Evolutionary conservation across 1,140 invertebrate genomes (phyloP).

Genomic region (Saxidomus purpurata): DNA sequence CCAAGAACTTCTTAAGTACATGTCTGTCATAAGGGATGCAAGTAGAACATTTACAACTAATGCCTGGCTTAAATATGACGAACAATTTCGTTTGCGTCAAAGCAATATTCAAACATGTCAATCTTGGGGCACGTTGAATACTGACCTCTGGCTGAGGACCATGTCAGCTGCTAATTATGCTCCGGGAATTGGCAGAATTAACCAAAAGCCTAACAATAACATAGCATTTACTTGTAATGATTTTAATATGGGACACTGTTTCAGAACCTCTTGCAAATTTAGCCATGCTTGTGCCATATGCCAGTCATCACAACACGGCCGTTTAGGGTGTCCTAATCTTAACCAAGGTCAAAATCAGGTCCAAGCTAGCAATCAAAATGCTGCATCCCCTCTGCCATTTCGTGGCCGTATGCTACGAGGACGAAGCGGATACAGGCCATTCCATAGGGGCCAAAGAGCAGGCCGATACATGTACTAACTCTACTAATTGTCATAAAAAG

Average conservation of each 20-base stretch:
- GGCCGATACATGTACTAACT: not conserved
- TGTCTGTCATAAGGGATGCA: not conserved
- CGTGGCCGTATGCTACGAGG: not conserved
- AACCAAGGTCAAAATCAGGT: not conserved
- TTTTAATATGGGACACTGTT: not conserved
- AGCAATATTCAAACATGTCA: too few species aligned
- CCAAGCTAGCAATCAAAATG: not conserved
- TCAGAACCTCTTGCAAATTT: not conserved
- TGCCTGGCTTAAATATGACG: not conserved
- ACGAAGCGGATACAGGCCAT: not conserved
- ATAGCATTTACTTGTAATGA: not conserved
- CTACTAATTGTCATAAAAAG: not conserved
- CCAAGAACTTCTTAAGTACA: not conserved
- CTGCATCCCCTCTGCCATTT: too few species aligned
- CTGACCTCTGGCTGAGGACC: not conserved
- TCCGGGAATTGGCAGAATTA: not conserved
- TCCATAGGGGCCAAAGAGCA: not conserved
- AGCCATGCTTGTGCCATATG: not conserved
- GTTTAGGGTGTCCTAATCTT: not conserved
- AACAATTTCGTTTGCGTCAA: not conserved
- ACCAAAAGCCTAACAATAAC: not conserved
- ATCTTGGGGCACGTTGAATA: not conserved
- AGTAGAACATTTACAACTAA: not conserved
- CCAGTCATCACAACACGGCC: not conserved
- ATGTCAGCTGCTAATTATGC: not conserved